Conservation (phyloP, 1,140 invertebrate genomes). For the Brachionus manjavacas region DNA sequence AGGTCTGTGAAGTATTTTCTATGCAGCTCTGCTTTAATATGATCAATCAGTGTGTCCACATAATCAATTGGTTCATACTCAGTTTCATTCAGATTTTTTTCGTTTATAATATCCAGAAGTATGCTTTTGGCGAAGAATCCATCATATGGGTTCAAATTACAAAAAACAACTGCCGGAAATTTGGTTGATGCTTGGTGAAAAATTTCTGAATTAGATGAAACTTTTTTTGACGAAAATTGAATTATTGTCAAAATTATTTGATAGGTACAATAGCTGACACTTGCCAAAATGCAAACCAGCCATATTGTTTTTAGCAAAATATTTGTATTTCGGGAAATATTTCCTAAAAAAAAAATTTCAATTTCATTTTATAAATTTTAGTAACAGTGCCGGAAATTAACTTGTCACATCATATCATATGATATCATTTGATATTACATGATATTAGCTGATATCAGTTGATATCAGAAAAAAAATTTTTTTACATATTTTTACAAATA, state of each 20-base stretch:
- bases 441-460: too few relatives aligned
- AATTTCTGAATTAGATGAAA: neutral
- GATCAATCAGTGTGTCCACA: neutral
- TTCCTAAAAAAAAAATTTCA: neutral
- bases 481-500: too few relatives aligned
- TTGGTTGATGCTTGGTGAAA: neutral
- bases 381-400: too few relatives aligned
- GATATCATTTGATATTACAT: too few relatives aligned
- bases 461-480: too few relatives aligned
- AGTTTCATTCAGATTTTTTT: neutral
- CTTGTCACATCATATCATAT: too few relatives aligned
- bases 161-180: conserved; percentile 13
- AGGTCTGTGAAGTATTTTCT: neutral
- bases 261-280: neutral
- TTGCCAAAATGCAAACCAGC: neutral
- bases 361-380: too few relatives aligned
- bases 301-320: neutral
- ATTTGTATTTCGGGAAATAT: neutral
- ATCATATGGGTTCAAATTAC: conserved; percentile 39
- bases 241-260: neutral
- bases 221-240: neutral
- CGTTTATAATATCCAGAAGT: neutral
- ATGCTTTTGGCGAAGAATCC: neutral
- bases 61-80: neutral
- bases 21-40: neutral